Percentiles rank a stretch among this genome's conserved stretches.
phyloP scores from a whole-genome alignment of 2,888 invertebrate species.

The Torymus texanus region DNA sequence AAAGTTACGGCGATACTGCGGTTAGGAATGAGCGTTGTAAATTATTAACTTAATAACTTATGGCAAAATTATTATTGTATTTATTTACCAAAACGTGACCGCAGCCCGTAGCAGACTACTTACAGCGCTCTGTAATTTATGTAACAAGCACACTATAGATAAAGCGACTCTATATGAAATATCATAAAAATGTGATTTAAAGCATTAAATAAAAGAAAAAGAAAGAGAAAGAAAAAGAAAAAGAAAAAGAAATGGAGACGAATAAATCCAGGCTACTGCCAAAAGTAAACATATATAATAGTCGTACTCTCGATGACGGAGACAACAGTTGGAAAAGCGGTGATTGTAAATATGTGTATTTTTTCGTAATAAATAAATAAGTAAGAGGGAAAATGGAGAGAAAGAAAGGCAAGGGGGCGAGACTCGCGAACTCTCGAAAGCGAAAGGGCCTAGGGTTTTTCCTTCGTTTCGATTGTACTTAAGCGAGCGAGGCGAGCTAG shows the following conservation, averaged over 20 bases:
- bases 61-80: no score
- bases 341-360: conserved; percentile 52
- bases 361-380: conserved; percentile 40
- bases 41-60: no score
- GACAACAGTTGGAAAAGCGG: neutral
- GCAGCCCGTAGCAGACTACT: conserved; percentile 12
- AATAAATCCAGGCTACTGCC: no score
- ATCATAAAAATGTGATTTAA: no score
- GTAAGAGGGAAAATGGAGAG: conserved; percentile 5
- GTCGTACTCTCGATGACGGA: conserved; percentile 19
- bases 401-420: neutral
- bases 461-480: conserved; percentile 54
- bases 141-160: no score
- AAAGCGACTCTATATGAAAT: no score
- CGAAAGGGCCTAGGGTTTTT: conserved; percentile 28
- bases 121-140: no score
- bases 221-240: no score
- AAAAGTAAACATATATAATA: conserved; percentile 24
- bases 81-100: conserved; percentile 6
- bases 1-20: no score
- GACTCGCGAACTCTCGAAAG: neutral
- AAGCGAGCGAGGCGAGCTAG: conserved; percentile 36
- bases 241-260: no score
- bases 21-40: no score
- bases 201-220: no score